Conservation (phyloP, 2,797 vertebrate species). For the Orientallactaga sibirica region DNA sequence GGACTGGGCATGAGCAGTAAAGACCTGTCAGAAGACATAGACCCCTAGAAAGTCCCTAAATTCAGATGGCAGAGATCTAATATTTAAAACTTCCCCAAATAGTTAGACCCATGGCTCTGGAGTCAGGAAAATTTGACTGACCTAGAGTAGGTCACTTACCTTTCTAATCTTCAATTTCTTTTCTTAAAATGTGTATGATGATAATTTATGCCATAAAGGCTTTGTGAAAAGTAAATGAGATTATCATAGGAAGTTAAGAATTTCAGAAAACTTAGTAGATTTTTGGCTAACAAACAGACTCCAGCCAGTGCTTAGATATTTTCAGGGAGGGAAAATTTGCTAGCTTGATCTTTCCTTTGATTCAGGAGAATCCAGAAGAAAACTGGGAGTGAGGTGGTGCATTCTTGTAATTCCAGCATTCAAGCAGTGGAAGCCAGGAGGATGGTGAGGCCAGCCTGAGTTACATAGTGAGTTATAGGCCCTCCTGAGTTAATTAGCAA, state of each 20-base stretch:
- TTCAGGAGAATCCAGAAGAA: constrained; percentile 5
- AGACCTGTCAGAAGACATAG: background rate
- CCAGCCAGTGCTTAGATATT: background rate
- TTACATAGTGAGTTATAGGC: background rate
- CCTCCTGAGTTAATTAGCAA: background rate
- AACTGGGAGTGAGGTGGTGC: background rate
- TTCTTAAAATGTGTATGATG: background rate
- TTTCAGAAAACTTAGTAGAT: background rate
- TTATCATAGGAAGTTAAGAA: background rate
- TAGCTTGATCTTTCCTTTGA: background rate
- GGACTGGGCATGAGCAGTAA: background rate
- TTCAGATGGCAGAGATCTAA: background rate
- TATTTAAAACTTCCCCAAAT: background rate
- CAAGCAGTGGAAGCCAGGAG: background rate
- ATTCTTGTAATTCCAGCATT: background rate
- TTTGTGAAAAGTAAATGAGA: background rate
- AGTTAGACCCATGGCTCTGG: background rate
- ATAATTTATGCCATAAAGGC: background rate
- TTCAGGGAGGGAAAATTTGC: background rate
- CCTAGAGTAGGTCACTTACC: background rate
- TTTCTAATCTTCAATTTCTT: background rate
- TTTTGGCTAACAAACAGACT: background rate
- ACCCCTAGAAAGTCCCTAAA: background rate
- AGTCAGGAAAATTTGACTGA: background rate
- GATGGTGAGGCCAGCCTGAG: background rate